Evolutionary conservation across 2,113 vertebrate species (phyloP).

Genomic region (Vombatus ursinus): DNA sequence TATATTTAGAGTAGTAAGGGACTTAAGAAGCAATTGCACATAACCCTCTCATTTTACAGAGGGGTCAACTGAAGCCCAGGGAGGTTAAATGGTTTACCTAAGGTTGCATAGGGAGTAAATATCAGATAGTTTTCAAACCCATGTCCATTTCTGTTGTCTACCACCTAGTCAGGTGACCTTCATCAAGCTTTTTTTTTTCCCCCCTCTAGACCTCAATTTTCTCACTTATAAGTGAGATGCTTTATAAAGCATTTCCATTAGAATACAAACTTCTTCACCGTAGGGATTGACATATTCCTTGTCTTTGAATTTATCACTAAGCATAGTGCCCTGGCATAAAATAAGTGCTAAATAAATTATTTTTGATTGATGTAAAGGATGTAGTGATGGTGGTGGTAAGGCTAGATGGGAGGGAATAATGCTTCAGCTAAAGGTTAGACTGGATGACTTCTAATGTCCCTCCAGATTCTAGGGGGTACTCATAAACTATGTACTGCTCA

Average conservation of each 20-base stretch:
- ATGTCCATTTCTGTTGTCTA: background rate
- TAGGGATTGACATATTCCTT: background rate
- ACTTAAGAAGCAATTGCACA: background rate
- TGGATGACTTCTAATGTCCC: background rate
- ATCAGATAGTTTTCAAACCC: background rate
- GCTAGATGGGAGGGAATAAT: background rate
- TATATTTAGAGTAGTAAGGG: background rate
- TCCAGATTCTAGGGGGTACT: conserved; percentile 12
- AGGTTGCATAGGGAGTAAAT: background rate
- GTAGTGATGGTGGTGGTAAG: too few species aligned
- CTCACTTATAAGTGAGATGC: too few species aligned
- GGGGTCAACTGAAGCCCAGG: background rate
- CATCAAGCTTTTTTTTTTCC: background rate
- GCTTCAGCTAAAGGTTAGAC: background rate
- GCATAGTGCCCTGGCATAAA: background rate
- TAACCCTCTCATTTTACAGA: background rate
- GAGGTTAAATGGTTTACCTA: background rate
- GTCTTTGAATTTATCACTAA: background rate
- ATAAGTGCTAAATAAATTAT: background rate
- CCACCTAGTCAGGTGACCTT: background rate
- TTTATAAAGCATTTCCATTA: background rate
- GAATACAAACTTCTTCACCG: background rate
- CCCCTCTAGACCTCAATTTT: conserved; percentile 9
- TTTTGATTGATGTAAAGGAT: background rate
- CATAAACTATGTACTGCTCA: background rate